phyloP scores from a whole-genome alignment of 2,797 vertebrate species.

The Periparus ater region DNA sequence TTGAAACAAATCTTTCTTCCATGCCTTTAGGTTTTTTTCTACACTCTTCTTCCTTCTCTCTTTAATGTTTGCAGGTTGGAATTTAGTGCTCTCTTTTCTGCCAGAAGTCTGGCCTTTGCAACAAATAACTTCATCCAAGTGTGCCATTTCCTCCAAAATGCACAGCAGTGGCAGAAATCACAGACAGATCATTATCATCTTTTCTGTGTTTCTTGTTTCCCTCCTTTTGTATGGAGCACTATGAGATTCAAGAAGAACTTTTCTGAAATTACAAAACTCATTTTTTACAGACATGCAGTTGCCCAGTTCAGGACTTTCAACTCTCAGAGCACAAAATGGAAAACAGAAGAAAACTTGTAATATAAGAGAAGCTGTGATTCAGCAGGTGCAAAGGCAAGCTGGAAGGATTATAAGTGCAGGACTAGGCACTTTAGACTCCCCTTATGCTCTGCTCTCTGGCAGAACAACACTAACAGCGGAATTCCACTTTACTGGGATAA shows the following conservation, averaged over 20 bases:
- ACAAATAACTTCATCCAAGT: background rate
- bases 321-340: background rate
- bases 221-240: background rate
- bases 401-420: background rate
- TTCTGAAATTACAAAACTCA: background rate
- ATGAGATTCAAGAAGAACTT: background rate
- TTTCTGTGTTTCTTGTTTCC: background rate
- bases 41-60: background rate
- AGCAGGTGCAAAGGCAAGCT: background rate
- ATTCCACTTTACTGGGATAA: background rate
- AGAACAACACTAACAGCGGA: background rate
- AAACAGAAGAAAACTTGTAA: background rate
- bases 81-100: constrained; percentile 1
- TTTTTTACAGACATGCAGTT: background rate
- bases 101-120: background rate
- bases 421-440: background rate
- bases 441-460: background rate
- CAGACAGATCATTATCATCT: background rate
- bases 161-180: background rate
- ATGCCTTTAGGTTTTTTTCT: background rate
- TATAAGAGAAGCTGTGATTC: background rate
- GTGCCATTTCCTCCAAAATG: constrained; percentile 8
- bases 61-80: background rate
- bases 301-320: background rate
- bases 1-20: constrained; percentile 31